Evolutionary conservation across 1,140 invertebrate genomes (phyloP).

Genomic region (Trachymyrmex septentrionalis): DNA sequence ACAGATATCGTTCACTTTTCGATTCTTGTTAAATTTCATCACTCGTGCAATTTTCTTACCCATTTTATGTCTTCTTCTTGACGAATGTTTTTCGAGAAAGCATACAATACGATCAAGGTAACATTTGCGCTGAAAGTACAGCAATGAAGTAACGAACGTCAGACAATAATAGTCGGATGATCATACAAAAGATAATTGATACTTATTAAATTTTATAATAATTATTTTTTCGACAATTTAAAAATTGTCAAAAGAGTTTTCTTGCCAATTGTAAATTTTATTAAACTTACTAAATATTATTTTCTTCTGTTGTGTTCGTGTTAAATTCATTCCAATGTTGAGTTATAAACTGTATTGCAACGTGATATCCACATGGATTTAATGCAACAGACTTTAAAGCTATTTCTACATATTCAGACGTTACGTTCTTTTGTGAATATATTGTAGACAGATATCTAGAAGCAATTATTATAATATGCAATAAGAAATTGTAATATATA

Average conservation of each 20-base stretch:
- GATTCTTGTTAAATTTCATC: slow-evolving; percentile 37
- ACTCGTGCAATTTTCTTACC: slow-evolving; percentile 55
- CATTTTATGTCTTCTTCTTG: slow-evolving; percentile 47
- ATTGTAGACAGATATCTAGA: slow-evolving; percentile 37
- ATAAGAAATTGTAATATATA: neutral
- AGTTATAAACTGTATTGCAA: slow-evolving; percentile 13
- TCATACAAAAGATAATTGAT: neutral
- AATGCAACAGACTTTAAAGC: slow-evolving; percentile 5
- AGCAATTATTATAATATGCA: neutral
- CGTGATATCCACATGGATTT: slow-evolving; percentile 40
- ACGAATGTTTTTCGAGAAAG: neutral
- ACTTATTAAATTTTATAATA: neutral
- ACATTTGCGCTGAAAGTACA: slow-evolving; percentile 19
- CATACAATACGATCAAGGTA: neutral
- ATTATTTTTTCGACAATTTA: neutral
- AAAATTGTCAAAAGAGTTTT: neutral
- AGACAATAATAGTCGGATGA: neutral
- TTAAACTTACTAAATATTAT: slow-evolving; percentile 19
- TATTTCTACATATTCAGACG: neutral
- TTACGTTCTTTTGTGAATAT: slow-evolving; percentile 29
- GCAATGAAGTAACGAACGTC: neutral
- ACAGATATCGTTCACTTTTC: slow-evolving; percentile 14
- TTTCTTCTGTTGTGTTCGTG: neutral
- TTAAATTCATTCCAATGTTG: slow-evolving; percentile 39
- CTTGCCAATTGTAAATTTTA: neutral